Percentiles rank a stretch among this genome's conserved stretches.
Conservation (phyloP, 2,797 vertebrate species). For the Buceros bicornis region DNA sequence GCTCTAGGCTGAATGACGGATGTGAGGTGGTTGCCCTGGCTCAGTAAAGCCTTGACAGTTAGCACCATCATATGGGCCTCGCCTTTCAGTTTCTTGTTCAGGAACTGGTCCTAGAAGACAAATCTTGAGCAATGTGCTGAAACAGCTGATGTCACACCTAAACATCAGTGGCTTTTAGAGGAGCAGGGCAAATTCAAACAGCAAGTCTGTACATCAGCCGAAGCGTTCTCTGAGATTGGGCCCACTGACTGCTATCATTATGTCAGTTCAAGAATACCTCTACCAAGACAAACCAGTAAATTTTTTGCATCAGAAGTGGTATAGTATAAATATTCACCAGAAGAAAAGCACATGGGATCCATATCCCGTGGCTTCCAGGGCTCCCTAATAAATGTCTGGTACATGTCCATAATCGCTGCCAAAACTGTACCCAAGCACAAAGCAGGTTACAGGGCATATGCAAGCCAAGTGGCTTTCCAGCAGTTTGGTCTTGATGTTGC, state of each 20-base stretch:
- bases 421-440: not conserved
- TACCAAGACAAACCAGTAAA: not conserved
- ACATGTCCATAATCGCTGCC: not conserved
- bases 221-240: not conserved
- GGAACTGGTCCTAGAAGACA: not conserved
- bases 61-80: rapidly evolving
- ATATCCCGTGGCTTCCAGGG: not conserved
- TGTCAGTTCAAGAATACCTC: not conserved
- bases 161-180: not conserved
- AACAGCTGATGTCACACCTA: not conserved
- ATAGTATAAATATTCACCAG: not conserved
- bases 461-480: not conserved
- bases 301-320: not conserved
- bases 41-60: not conserved
- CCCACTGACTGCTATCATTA: not conserved
- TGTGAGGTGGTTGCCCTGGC: not conserved
- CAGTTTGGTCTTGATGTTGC: not conserved
- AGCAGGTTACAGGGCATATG: not conserved
- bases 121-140: not conserved
- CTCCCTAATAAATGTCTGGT: not conserved
- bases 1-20: not conserved
- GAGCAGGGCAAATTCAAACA: not conserved
- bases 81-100: not conserved
- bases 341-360: not conserved
- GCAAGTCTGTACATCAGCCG: not conserved